phyloP scores from a whole-genome alignment of 2,888 invertebrate species.

The Agelastica alni region DNA sequence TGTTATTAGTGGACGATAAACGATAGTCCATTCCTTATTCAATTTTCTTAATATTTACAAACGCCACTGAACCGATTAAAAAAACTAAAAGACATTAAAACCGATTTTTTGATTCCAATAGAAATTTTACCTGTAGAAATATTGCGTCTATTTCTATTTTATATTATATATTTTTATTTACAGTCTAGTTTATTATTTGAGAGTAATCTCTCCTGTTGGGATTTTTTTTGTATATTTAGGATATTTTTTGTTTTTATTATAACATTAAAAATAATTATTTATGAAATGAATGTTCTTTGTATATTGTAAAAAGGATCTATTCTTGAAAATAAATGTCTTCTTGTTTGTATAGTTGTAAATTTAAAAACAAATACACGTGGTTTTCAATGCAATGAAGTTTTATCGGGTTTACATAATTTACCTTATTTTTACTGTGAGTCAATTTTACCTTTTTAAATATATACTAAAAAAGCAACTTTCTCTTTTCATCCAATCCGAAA shows the following conservation, averaged over 20 bases:
- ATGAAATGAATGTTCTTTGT: neutral
- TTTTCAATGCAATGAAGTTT: no score
- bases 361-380: no score
- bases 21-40: no score
- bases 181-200: neutral
- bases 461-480: no score
- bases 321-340: neutral
- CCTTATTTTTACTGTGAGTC: no score
- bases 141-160: neutral
- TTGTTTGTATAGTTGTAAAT: neutral
- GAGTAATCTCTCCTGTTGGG: neutral
- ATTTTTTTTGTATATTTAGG: conserved; percentile 7
- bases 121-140: neutral
- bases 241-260: neutral
- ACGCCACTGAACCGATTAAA: no score
- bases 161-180: conserved; percentile 1
- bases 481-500: no score
- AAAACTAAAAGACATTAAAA: no score
- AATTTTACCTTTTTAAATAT: no score
- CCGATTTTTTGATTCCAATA: neutral
- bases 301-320: neutral
- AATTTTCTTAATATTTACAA: no score
- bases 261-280: neutral
- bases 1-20: no score
- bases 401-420: no score